phyloP scores from a whole-genome alignment of 2,888 invertebrate genomes.

The Dimorphilus gyrociliatus region DNA sequence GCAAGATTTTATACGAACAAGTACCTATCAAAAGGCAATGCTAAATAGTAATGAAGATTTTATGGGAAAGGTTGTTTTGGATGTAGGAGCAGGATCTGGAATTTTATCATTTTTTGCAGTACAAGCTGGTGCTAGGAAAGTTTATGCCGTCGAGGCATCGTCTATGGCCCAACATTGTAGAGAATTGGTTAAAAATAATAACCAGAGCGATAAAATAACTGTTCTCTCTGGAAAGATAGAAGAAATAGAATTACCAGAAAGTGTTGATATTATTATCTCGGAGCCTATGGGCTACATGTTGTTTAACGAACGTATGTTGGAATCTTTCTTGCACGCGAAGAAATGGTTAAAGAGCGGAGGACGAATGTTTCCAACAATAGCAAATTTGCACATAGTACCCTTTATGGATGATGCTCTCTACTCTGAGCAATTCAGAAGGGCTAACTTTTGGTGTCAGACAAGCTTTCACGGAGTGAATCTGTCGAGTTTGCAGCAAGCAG shows the following conservation, averaged over 20 bases:
- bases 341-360: slow-evolving; percentile 81
- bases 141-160: slow-evolving; percentile 98
- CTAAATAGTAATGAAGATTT: slow-evolving; percentile 81
- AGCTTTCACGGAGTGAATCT: slow-evolving; percentile 95
- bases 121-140: slow-evolving; percentile 86
- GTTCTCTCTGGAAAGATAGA: slow-evolving; percentile 96
- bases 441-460: slow-evolving; percentile 96
- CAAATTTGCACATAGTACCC: slow-evolving; percentile 89
- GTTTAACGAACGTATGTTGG: slow-evolving; percentile 96
- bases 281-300: slow-evolving; percentile 99
- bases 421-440: slow-evolving; percentile 94
- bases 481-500: slow-evolving; percentile 71
- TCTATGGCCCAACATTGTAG: slow-evolving; percentile 78
- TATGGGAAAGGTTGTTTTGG: slow-evolving; percentile 61
- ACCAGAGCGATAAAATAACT: slow-evolving; percentile 65
- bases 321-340: slow-evolving; percentile 92
- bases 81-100: slow-evolving; percentile 96
- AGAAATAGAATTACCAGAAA: slow-evolving; percentile 85
- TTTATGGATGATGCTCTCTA: slow-evolving; percentile 93
- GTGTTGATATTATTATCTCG: slow-evolving; percentile 88
- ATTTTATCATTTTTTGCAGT: slow-evolving; percentile 95
- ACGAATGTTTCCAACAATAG: slow-evolving; percentile 91
- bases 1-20: slow-evolving; percentile 95
- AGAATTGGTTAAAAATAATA: slow-evolving; percentile 69
- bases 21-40: slow-evolving; percentile 94